Evolutionary conservation across 2,113 vertebrate genomes (phyloP).

Genomic region (Lanius ludovicianus): DNA sequence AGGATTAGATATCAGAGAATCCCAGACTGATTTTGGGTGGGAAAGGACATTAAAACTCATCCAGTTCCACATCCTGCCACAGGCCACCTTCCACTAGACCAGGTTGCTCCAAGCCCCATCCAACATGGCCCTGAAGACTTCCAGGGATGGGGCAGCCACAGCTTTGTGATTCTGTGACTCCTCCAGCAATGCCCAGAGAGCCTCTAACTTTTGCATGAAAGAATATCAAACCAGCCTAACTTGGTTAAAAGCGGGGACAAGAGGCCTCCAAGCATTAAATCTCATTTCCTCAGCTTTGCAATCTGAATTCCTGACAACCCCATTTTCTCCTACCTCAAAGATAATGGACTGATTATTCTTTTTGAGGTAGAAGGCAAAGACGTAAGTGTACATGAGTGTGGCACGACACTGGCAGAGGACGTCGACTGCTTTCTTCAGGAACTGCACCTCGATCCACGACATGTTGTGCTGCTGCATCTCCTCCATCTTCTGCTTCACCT

Average conservation of each 20-base stretch:
- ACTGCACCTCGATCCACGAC: slow-evolving; percentile 99
- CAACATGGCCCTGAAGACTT: neutral
- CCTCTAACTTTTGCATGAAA: neutral
- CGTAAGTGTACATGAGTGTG: slow-evolving; percentile 99
- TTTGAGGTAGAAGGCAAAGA: slow-evolving; percentile 99
- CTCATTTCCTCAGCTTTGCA: neutral
- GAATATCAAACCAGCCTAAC: neutral
- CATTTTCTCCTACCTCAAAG: slow-evolving; percentile 88
- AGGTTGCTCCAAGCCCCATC: neutral
- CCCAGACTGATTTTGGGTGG: neutral
- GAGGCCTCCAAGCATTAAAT: neutral
- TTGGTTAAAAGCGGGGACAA: neutral
- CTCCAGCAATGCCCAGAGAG: neutral
- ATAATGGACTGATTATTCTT: slow-evolving; percentile 99
- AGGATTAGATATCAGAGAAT: neutral
- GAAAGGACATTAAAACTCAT: neutral
- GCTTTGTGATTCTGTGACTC: neutral
- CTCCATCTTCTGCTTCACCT: slow-evolving; percentile 99
- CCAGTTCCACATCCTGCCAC: neutral
- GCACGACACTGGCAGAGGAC: slow-evolving; percentile 99
- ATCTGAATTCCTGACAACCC: neutral
- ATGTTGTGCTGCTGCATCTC: slow-evolving; percentile 99
- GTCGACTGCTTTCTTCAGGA: slow-evolving; percentile 99
- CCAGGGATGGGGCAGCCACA: neutral
- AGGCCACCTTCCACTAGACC: neutral